Conservation (phyloP, 2,888 invertebrate genomes). For the Andrena trimmerana region DNA sequence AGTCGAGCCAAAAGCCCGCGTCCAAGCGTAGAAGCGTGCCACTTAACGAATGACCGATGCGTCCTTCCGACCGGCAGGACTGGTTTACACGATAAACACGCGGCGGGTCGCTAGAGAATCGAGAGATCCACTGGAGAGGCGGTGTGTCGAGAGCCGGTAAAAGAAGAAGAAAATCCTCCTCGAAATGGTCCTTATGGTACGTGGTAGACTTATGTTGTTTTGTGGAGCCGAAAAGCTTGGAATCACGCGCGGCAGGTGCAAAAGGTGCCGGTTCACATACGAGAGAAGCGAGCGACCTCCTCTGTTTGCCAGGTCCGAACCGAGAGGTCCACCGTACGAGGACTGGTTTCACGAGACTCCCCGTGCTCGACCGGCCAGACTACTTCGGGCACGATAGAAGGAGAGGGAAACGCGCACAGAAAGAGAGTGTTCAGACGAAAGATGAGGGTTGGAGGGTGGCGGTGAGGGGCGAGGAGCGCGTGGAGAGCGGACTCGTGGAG, state of each 20-base stretch:
- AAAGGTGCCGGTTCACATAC: slow-evolving; percentile 56
- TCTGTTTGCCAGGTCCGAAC: slow-evolving; percentile 58
- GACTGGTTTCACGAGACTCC: slow-evolving; percentile 74
- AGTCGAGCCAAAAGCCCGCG: neutral
- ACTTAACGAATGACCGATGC: slow-evolving; percentile 46
- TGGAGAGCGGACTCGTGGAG: slow-evolving; percentile 64
- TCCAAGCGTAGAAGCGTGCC: slow-evolving; percentile 41
- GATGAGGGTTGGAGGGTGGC: slow-evolving; percentile 8
- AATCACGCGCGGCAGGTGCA: slow-evolving; percentile 64
- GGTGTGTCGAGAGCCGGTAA: neutral
- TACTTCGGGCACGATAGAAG: slow-evolving; percentile 63
- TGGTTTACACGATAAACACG: slow-evolving; percentile 38
- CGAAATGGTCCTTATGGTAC: neutral
- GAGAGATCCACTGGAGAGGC: neutral
- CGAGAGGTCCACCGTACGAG: slow-evolving; percentile 65
- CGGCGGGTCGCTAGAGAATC: slow-evolving; percentile 7
- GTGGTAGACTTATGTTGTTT: neutral
- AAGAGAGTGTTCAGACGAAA: slow-evolving; percentile 37
- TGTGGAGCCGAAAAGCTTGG: slow-evolving; percentile 44
- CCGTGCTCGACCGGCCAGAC: slow-evolving; percentile 74
- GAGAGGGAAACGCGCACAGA: slow-evolving; percentile 45
- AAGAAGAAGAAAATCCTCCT: neutral
- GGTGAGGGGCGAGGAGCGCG: slow-evolving; percentile 35
- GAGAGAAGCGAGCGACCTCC: slow-evolving; percentile 46
- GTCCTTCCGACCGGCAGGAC: slow-evolving; percentile 27